Conservation (phyloP, 1,140 invertebrate species). For the Trichonephila inaurata region DNA sequence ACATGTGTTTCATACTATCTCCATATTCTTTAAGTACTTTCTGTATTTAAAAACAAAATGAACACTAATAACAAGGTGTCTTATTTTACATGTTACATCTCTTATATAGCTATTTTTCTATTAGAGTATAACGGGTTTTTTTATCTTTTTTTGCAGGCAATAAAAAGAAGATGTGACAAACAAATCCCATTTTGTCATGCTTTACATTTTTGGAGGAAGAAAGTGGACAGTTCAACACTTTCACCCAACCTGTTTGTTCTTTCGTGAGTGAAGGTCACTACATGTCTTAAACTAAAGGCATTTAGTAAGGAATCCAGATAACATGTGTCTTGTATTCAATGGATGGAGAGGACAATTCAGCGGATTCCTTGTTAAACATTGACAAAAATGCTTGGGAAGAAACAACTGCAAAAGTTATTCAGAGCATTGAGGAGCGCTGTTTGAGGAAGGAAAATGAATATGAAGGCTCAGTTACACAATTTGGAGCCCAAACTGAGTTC, state of each 20-base stretch:
- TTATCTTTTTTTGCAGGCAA: not conserved
- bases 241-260: not conserved
- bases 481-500: conserved; percentile 70
- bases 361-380: conserved; percentile 63
- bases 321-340: conserved; percentile 73
- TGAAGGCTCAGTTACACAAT: conserved; percentile 61
- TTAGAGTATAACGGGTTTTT: not conserved
- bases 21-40: no score
- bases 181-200: not conserved
- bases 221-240: not conserved
- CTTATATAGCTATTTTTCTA: not conserved
- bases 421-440: conserved; percentile 73
- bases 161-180: conserved; percentile 25
- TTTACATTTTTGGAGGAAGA: conserved; percentile 17
- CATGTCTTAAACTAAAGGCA: conserved; percentile 28
- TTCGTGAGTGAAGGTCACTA: not conserved
- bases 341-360: conserved; percentile 72
- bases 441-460: conserved; percentile 62
- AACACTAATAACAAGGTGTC: no score
- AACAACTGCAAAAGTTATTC: conserved; percentile 73
- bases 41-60: no score
- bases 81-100: not conserved
- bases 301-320: conserved; percentile 48
- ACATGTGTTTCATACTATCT: no score
- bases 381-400: conserved; percentile 75